A percentile compares a stretch with the other conserved stretches of the same genome.
These are phyloP conservation scores for Catamblyrhynchus diadema DNA, from an alignment of 2,797 vertebrate species.

Conservation along the genomic window DNA sequence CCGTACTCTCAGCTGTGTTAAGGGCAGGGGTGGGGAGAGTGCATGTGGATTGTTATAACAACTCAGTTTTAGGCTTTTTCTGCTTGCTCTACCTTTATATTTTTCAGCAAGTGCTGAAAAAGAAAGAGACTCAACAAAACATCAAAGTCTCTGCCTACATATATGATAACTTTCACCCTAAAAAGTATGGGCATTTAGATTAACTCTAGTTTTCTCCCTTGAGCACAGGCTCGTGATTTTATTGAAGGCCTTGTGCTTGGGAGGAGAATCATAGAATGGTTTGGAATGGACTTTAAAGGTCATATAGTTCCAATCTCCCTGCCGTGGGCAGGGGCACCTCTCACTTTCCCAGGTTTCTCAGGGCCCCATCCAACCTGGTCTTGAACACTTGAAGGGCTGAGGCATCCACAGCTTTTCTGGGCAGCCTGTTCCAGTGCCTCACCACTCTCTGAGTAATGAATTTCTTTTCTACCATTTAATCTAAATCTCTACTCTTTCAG, in stretches of 20 bases:
- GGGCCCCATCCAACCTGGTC: not conserved
- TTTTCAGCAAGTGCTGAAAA: not conserved
- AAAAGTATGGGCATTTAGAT: not conserved
- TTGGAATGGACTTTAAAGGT: not conserved
- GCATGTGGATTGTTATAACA: not conserved
- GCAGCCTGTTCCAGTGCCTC: not conserved
- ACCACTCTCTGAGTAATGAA: not conserved
- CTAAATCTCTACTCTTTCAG: not conserved
- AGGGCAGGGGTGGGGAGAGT: not conserved
- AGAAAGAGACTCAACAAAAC: not conserved
- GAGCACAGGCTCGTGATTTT: not conserved
- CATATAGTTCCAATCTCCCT: not conserved
- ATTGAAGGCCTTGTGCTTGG: not conserved
- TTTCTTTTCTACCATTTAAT: not conserved
- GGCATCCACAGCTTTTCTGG: not conserved
- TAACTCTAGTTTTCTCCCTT: not conserved
- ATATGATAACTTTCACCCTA: not conserved
- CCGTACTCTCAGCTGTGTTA: rapidly evolving
- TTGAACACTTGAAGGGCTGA: not conserved
- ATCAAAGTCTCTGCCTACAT: not conserved
- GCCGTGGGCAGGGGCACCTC: not conserved
- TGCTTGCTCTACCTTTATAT: not conserved
- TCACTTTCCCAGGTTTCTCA: not conserved
- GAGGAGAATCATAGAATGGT: not conserved
- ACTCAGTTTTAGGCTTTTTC: not conserved